Evolutionary conservation across 1,140 invertebrate species (phyloP).

Genomic region (Diuraphis noxia): DNA sequence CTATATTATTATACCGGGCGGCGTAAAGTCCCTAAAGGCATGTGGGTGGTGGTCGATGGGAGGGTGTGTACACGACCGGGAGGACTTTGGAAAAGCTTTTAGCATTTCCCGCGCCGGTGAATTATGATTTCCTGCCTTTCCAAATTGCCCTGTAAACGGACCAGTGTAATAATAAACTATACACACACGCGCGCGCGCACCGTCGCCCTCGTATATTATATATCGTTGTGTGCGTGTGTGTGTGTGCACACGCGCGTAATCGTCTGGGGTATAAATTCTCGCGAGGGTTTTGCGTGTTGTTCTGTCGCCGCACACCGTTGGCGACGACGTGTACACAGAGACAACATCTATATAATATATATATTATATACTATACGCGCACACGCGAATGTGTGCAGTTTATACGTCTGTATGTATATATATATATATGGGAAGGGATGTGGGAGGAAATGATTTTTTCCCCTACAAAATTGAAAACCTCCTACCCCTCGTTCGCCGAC

Average conservation of each 20-base stretch:
- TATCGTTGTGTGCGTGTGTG: neutral
- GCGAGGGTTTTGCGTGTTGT: constrained; percentile 23
- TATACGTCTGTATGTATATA: neutral
- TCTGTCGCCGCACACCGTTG: neutral
- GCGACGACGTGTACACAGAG: neutral
- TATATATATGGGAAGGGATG: neutral
- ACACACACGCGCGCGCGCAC: neutral
- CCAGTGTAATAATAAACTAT: constrained; percentile 46
- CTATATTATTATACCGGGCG: neutral
- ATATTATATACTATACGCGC: neutral
- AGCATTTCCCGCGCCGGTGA: constrained; percentile 33
- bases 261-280: neutral
- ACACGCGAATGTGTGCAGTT: neutral
- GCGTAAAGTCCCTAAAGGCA: neutral
- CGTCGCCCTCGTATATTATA: neutral
- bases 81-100: constrained; percentile 51
- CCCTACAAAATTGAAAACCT: constrained; percentile 34
- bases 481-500: neutral
- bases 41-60: neutral
- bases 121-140: constrained; percentile 53
- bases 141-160: constrained; percentile 48
- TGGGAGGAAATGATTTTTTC: constrained; percentile 16
- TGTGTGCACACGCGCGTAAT: neutral
- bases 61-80: neutral
- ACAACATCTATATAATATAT: neutral